Conservation (phyloP, 2,888 invertebrate species). For the Raillietiella orientalis region DNA sequence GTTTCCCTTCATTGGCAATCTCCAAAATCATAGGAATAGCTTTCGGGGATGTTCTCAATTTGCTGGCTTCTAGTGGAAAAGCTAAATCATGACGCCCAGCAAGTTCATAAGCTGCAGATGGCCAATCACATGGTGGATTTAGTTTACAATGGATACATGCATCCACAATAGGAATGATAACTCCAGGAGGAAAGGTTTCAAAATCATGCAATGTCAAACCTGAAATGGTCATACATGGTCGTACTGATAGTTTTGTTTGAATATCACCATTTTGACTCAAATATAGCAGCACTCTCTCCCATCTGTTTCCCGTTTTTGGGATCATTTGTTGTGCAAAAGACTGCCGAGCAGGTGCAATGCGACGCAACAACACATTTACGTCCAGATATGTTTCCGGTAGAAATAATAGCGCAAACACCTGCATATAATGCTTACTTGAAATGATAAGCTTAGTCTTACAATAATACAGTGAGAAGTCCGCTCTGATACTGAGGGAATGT, state of each 20-base stretch:
- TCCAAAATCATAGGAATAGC: constrained; percentile 1
- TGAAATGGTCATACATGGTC: constrained; percentile 10
- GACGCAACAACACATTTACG: constrained; percentile 1
- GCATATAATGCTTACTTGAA: constrained; percentile 1
- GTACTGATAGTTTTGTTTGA: constrained; percentile 5
- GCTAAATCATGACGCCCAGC: constrained; percentile 37
- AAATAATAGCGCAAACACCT: too few relatives aligned
- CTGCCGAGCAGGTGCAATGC: too few relatives aligned
- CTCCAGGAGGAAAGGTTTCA: constrained; percentile 32
- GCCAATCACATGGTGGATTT: constrained; percentile 36
- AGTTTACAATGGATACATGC: constrained; percentile 32
- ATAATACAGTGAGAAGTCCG: too few relatives aligned
- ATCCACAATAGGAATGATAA: constrained; percentile 30
- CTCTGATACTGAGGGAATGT: constrained; percentile 35
- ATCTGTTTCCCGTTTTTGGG: constrained; percentile 24
- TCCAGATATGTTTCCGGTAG: too few relatives aligned
- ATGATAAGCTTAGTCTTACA: too few relatives aligned
- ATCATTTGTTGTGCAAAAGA: too few relatives aligned
- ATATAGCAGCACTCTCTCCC: constrained; percentile 18
- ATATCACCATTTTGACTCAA: constrained; percentile 19
- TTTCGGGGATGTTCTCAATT: too few relatives aligned
- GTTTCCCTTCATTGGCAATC: constrained; percentile 3
- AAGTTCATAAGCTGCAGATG: constrained; percentile 29
- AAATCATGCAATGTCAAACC: constrained; percentile 30
- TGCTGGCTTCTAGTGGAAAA: constrained; percentile 6